Base-by-base conservation (phyloP, 2,113 vertebrate genomes). In the Illadopsis cleaveri region DNA sequence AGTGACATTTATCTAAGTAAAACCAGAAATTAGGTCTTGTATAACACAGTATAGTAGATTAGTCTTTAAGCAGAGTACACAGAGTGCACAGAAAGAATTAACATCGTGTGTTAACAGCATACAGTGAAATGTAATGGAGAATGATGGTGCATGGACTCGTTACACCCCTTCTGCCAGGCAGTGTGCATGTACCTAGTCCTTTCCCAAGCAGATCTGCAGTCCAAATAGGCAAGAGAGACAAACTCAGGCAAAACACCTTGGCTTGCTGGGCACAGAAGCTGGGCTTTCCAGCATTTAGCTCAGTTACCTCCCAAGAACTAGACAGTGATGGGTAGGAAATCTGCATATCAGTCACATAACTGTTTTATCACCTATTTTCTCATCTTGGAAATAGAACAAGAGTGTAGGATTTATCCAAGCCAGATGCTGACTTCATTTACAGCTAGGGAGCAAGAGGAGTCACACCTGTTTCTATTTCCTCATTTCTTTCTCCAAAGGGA, bases 371-470 rank as follows among this genome's bases (percentile, higher is more conserved):
- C 50, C 68, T 75, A 11, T 78, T 94, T 86, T 88, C 71, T 95
- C 83, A 90, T 96, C 96, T 96, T 73, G 70, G 76, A 90, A 94
- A 83, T 78, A 66, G 25, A 85, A 82, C 5, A 96, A 64, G 58
- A 94, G 93, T 42, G 27, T 38, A 83, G 62, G 58, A 56, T 62
- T 62, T 70, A 78, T 30, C 35, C 69, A 86, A 93, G 85, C 71
- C 93, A 96, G 82, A 53, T 60, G 51, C 48, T 96, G 87, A 93
- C 88, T 92, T 96, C 58, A 94, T 90, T 70, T 88, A 86, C 51
- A 94, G 35, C 38, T n/a, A 83, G 50, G 64, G 64, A 95, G 48
- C 78, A 82, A 82, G 10, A 38, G 45, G 33, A 94, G 68, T 90
- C 66, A 90, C 40, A 48, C 86, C 86, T 4, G 27, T 73, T 65